These are phyloP conservation scores for Osedax frankpressi DNA, from an alignment of 2,888 invertebrate genomes.

Conservation along the genomic window DNA sequence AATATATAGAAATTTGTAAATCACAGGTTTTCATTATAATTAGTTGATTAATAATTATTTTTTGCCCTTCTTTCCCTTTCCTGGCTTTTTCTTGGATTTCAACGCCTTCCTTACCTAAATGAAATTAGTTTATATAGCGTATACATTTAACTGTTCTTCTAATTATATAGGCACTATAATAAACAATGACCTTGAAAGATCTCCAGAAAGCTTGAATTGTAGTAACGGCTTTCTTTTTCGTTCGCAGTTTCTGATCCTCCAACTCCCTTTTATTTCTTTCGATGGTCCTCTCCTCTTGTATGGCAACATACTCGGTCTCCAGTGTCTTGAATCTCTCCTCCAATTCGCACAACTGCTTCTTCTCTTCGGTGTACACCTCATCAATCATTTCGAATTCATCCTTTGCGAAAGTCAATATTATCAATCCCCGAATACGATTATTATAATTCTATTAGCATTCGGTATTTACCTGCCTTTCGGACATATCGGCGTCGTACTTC, in stretches of 20 bases:
- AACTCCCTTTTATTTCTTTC: conserved; percentile 41
- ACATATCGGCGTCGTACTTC: conserved; percentile 45
- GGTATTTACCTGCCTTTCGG: conserved; percentile 45
- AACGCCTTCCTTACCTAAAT: conserved; percentile 40
- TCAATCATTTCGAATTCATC: conserved; percentile 46
- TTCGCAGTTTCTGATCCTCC: conserved; percentile 40
- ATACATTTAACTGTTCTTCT: too few relatives aligned
- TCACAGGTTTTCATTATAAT: too few relatives aligned
- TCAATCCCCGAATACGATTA: too few relatives aligned
- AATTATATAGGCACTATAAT: too few relatives aligned
- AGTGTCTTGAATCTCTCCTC: conserved; percentile 45
- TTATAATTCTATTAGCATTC: not conserved
- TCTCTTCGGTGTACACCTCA: conserved; percentile 43
- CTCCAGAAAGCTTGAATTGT: conserved; percentile 47
- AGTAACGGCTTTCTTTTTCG: conserved; percentile 42
- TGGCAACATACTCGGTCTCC: conserved; percentile 41
- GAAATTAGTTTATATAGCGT: too few relatives aligned
- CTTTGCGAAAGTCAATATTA: too few relatives aligned
- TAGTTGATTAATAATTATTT: too few relatives aligned
- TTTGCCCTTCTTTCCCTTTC: conserved; percentile 26
- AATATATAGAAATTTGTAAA: too few relatives aligned
- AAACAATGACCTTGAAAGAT: conserved; percentile 39
- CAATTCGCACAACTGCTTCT: conserved; percentile 44
- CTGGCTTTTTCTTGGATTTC: conserved; percentile 40
- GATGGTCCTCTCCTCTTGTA: conserved; percentile 42